Evolutionary conservation across 2,113 vertebrate genomes (phyloP).

Genomic region (Pyxicephalus adspersus): DNA sequence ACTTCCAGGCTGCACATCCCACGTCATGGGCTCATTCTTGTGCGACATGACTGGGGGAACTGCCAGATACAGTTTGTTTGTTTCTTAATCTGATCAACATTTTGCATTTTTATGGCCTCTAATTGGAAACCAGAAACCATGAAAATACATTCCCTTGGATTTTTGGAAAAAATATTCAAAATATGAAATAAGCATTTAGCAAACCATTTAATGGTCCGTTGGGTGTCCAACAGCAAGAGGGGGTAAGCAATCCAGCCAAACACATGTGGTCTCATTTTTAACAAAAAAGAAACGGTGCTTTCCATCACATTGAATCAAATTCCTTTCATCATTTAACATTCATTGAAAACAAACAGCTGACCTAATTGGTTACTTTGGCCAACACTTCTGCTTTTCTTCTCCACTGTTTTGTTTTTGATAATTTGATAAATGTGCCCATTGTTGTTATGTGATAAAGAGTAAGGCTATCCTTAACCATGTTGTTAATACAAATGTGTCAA

Average conservation of each 20-base stretch:
- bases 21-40: neutral
- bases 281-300: no score
- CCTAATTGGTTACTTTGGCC: no score
- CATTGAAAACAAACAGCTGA: no score
- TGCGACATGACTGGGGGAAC: neutral
- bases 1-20: constrained; percentile 18
- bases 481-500: no score
- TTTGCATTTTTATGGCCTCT: constrained; percentile 23
- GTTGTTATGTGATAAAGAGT: no score
- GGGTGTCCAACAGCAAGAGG: neutral
- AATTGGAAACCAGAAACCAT: constrained; percentile 33
- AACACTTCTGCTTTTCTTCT: no score
- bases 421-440: no score
- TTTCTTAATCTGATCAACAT: constrained; percentile 19
- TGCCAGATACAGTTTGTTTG: neutral
- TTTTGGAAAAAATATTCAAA: constrained; percentile 21
- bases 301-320: no score
- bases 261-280: no score
- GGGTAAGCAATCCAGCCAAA: neutral
- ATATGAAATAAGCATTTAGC: constrained; percentile 10
- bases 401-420: no score
- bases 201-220: constrained; percentile 7
- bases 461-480: no score
- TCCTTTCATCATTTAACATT: no score
- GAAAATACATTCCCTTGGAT: constrained; percentile 18